Percentiles rank a stretch among this genome's conserved stretches.
Conservation (phyloP, 2,888 invertebrate species). For the Saturnia japonica region DNA sequence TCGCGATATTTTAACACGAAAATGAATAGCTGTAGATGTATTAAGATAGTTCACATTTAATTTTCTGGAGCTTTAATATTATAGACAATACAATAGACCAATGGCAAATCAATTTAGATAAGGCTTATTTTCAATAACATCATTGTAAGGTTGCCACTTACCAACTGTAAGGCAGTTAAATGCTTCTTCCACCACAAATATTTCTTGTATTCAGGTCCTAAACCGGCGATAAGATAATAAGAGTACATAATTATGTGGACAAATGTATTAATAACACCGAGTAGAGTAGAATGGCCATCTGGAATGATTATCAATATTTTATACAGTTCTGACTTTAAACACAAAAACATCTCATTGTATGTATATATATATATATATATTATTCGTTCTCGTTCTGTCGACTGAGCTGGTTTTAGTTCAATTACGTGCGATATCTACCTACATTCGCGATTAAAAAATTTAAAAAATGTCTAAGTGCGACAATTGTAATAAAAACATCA, state of each 20-base stretch:
- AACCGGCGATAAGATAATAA: slow-evolving; percentile 92
- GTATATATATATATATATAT: no score
- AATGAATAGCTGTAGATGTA: neutral
- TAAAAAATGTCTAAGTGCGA: no score
- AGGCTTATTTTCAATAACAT: neutral
- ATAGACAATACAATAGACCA: no score
- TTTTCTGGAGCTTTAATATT: neutral
- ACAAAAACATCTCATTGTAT: no score
- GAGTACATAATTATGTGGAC: slow-evolving; percentile 97
- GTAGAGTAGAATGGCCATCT: slow-evolving; percentile 66
- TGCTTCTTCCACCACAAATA: slow-evolving; percentile 97
- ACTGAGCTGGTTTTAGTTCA: no score
- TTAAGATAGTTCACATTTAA: neutral
- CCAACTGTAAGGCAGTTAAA: slow-evolving; percentile 92
- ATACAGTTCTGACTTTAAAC: no score
- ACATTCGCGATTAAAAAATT: no score
- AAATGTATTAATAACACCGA: slow-evolving; percentile 86
- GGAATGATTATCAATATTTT: slow-evolving; percentile 25
- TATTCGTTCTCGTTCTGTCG: no score
- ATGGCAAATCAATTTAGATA: neutral
- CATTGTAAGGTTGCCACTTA: slow-evolving; percentile 56
- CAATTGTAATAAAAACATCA: no score
- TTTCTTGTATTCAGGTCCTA: slow-evolving; percentile 92
- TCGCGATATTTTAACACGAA: no score
- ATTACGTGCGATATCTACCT: no score